phyloP scores from a whole-genome alignment of 2,888 invertebrate genomes.

The Pyrrhosoma nymphula region DNA sequence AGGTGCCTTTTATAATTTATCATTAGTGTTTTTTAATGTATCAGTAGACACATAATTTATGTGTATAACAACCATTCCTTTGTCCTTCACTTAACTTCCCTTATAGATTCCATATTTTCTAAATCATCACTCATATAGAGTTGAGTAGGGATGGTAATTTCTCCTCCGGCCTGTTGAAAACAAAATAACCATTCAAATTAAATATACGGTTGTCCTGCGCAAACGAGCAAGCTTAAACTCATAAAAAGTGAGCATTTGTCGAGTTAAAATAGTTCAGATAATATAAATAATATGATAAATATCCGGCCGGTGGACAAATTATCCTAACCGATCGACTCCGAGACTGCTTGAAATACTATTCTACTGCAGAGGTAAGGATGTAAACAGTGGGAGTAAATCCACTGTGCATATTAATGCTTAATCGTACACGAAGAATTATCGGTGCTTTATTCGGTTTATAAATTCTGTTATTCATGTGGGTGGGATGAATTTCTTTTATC shows the following conservation, averaged over 20 bases:
- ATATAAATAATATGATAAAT: too few relatives aligned
- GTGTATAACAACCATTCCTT: too few relatives aligned
- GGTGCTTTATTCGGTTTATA: neutral
- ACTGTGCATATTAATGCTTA: neutral
- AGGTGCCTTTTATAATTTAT: too few relatives aligned
- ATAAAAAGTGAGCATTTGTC: neutral
- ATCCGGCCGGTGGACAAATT: neutral
- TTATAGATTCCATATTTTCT: too few relatives aligned
- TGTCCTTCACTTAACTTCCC: too few relatives aligned
- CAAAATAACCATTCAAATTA: slow-evolving; percentile 50
- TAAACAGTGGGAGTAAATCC: neutral
- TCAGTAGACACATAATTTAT: too few relatives aligned
- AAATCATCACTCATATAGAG: too few relatives aligned
- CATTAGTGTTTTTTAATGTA: too few relatives aligned
- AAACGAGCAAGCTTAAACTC: neutral
- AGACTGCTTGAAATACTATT: neutral
- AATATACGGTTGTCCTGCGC: slow-evolving; percentile 19
- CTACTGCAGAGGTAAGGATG: neutral
- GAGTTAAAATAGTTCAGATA: neutral
- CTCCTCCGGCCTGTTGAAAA: neutral
- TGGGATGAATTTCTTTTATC: neutral
- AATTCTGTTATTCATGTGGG: neutral
- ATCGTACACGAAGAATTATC: neutral
- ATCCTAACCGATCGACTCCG: neutral
- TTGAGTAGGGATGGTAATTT: neutral